Evolutionary conservation across 1,140 invertebrate species (phyloP).

Genomic region (Lepidurus apus): DNA sequence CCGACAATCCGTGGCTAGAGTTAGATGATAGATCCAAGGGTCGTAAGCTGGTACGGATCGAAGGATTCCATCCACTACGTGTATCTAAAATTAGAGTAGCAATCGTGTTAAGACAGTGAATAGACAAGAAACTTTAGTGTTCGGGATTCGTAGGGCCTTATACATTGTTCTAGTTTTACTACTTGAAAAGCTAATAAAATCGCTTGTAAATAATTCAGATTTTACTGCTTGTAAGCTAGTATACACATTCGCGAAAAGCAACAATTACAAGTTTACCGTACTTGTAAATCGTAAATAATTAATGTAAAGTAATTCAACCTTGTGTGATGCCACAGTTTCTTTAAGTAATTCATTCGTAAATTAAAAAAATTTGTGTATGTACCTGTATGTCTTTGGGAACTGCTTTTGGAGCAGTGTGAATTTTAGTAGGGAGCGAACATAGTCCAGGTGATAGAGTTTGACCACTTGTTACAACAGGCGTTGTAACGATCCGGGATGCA

Average conservation of each 20-base stretch:
- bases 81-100: background rate
- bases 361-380: background rate
- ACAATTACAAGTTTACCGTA: background rate
- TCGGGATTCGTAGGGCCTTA: background rate
- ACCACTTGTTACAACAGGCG: background rate
- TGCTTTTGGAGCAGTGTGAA: background rate
- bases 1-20: constrained; percentile 29
- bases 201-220: background rate
- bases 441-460: background rate
- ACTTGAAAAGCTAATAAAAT: background rate
- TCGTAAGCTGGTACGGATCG: background rate
- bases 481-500: background rate
- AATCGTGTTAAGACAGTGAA: background rate
- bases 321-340: background rate
- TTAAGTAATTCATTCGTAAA: background rate
- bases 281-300: background rate
- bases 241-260: too few relatives aligned
- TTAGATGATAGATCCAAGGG: constrained; percentile 10
- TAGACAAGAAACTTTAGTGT: too few relatives aligned
- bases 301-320: background rate
- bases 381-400: background rate
- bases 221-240: background rate
- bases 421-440: background rate
- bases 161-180: background rate
- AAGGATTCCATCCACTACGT: background rate